Conservation (phyloP, 2,797 vertebrate genomes). For the Dendrocincla tyrannina region DNA sequence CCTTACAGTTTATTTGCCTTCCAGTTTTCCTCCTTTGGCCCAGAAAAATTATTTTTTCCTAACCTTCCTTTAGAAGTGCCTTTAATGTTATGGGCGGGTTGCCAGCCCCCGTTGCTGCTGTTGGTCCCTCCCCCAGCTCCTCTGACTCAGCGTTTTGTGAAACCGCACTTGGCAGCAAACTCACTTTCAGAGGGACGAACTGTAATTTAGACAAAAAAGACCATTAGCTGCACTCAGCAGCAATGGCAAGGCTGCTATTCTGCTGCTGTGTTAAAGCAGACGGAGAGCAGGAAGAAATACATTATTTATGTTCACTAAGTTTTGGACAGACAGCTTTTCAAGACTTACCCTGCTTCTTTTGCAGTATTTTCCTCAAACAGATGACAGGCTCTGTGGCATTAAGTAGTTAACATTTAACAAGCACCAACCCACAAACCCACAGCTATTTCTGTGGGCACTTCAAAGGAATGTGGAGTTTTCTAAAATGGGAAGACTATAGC, state of each 20-base stretch:
- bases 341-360: neutral
- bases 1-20: neutral
- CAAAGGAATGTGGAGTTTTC: slow-evolving; percentile 11
- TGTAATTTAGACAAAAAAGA: slow-evolving; percentile 57
- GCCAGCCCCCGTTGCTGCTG: neutral
- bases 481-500: neutral
- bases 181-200: slow-evolving; percentile 29
- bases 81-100: neutral
- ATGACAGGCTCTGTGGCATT: neutral
- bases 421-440: neutral
- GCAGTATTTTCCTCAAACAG: neutral
- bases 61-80: neutral
- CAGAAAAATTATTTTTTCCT: neutral
- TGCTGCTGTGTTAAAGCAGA: neutral
- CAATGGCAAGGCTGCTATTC: slow-evolving; percentile 3
- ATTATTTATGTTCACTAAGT: slow-evolving; percentile 18
- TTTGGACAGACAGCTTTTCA: neutral
- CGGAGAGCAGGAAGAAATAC: slow-evolving; percentile 5
- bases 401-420: neutral
- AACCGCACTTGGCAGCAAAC: slow-evolving; percentile 53
- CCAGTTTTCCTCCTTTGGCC: neutral
- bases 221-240: slow-evolving; percentile 49
- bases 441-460: slow-evolving; percentile 1
- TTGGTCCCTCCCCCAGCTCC: neutral
- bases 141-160: slow-evolving; percentile 56